phyloP scores from a whole-genome alignment of 1,140 invertebrate species.

The Drosophila ambigua region DNA sequence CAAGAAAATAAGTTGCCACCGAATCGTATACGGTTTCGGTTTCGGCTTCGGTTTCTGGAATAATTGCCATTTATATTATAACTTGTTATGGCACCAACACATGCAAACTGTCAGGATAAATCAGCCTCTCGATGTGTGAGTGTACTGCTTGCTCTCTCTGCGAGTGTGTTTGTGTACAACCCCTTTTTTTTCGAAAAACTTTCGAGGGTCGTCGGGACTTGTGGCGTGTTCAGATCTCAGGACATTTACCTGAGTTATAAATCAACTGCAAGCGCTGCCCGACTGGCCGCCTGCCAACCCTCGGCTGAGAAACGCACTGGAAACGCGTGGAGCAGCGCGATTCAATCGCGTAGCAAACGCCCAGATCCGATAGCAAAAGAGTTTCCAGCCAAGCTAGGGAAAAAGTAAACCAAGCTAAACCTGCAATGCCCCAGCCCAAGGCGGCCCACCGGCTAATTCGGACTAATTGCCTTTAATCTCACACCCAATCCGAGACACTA shows the following conservation, averaged over 20 bases:
- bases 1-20: not conserved
- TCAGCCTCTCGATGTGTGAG: not conserved
- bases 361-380: conserved; percentile 22
- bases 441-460: not conserved
- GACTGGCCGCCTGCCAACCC: conserved; percentile 32
- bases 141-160: conserved; percentile 3
- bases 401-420: conserved; percentile 6
- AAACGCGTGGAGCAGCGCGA: not conserved
- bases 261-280: conserved; percentile 60
- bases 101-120: conserved; percentile 68
- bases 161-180: conserved; percentile 62
- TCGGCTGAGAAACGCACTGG: not conserved
- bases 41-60: conserved; percentile 53
- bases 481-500: not conserved
- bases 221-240: conserved; percentile 74
- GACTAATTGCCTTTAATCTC: conserved; percentile 21
- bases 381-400: not conserved
- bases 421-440: conserved; percentile 3
- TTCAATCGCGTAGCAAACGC: conserved; percentile 28
- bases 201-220: conserved; percentile 53
- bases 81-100: conserved; percentile 80
- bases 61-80: conserved; percentile 82
- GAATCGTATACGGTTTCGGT: conserved; percentile 12
- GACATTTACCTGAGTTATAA: conserved; percentile 79
- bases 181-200: conserved; percentile 63